Percentiles rank a stretch among this genome's conserved stretches.
Evolutionary conservation across 2,797 vertebrate genomes (phyloP).

Genomic region (Muraenolepis orangiensis): DNA sequence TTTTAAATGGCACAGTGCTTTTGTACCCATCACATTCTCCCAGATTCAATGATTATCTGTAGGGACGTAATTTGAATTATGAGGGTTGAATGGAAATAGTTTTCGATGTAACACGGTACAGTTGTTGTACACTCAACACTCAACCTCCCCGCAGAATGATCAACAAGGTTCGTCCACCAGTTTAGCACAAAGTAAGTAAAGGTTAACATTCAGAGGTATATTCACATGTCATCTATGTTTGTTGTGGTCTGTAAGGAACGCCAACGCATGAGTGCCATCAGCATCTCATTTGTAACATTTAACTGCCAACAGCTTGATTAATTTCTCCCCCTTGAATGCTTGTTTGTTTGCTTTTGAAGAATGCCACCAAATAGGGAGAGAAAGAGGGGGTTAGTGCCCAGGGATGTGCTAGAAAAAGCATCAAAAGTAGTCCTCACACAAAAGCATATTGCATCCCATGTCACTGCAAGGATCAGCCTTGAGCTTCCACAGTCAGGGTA

Average conservation of each 20-base stretch:
- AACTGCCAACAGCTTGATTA: too few species aligned
- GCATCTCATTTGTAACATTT: too few species aligned
- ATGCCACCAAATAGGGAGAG: too few species aligned
- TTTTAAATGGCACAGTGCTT: neutral
- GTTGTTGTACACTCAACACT: neutral
- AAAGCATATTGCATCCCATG: neutral
- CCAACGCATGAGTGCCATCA: neutral
- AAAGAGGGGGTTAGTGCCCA: too few species aligned
- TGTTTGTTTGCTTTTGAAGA: too few species aligned
- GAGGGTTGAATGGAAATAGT: too few species aligned
- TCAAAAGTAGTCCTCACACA: too few species aligned
- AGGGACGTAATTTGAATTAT: too few species aligned
- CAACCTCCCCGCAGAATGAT: neutral
- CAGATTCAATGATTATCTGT: neutral
- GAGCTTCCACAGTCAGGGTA: neutral
- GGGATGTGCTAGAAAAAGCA: too few species aligned
- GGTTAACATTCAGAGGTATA: neutral
- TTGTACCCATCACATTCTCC: neutral
- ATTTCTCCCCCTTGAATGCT: too few species aligned
- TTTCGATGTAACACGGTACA: too few species aligned
- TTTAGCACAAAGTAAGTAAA: neutral
- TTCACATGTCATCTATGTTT: neutral
- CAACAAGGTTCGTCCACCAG: neutral
- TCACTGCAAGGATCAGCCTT: neutral
- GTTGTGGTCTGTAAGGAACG: slow-evolving; percentile 1